Percentiles rank a stretch among this genome's conserved stretches.
phyloP scores from a whole-genome alignment of 2,113 vertebrate species.

The Peromyscus polionotus region DNA sequence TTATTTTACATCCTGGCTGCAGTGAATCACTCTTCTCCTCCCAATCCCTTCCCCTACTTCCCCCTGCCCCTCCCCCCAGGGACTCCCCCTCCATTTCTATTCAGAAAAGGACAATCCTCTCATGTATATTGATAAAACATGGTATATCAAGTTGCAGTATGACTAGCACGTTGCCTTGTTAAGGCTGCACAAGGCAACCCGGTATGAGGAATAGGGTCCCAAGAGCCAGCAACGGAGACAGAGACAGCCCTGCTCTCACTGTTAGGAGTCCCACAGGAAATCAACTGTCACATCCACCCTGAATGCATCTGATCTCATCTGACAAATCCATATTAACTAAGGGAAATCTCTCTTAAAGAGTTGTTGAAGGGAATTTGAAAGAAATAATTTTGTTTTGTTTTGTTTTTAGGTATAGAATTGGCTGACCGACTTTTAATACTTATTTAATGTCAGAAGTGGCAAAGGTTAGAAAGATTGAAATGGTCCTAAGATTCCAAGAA shows the following conservation, averaged over 20 bases:
- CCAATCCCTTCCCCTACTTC: not conserved
- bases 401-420: not conserved
- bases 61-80: too few species aligned
- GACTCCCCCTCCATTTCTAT: not conserved
- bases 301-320: not conserved
- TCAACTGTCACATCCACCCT: not conserved
- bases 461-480: not conserved
- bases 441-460: not conserved
- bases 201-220: not conserved
- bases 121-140: not conserved
- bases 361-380: not conserved
- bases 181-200: not conserved
- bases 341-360: not conserved
- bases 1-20: not conserved
- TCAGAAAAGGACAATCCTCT: not conserved
- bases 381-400: not conserved
- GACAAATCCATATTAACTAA: not conserved
- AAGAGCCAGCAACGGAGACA: not conserved
- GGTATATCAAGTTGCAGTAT: not conserved
- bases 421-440: not conserved
- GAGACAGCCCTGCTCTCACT: not conserved
- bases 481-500: not conserved
- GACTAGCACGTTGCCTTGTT: not conserved
- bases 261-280: not conserved
- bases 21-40: too few species aligned